Percentiles rank a stretch among this genome's conserved stretches.
phyloP scores from a whole-genome alignment of 2,113 vertebrate species.

The Bubo bubo region DNA sequence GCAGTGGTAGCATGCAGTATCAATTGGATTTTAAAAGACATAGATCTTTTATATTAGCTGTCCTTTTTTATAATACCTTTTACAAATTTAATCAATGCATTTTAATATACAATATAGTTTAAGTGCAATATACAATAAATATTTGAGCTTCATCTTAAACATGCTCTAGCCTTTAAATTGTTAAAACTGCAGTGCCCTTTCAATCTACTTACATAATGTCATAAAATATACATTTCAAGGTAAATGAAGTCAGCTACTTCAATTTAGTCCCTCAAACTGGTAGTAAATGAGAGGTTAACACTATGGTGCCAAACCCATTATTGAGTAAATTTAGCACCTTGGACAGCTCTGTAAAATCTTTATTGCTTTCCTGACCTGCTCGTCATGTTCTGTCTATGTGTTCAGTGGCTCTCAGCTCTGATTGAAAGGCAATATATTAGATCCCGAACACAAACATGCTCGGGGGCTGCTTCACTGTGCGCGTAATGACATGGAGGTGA shows the following conservation, averaged over 20 bases:
- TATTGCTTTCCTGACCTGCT: constrained; percentile 98
- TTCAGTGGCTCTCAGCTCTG: constrained; percentile 91
- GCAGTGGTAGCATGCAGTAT: constrained; percentile 49
- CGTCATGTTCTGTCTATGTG: constrained; percentile 94
- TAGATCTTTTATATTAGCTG: constrained; percentile 81
- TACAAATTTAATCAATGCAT: constrained; percentile 84
- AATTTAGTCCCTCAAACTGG: constrained; percentile 89
- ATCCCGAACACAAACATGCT: constrained; percentile 96
- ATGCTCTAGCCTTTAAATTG: constrained; percentile 83
- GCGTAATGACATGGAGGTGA: constrained; percentile 90
- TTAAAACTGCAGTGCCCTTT: constrained; percentile 83
- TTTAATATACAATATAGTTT: constrained; percentile 84
- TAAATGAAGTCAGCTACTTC: constrained; percentile 87
- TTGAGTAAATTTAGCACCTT: constrained; percentile 99
- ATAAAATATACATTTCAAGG: constrained; percentile 89
- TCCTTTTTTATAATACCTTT: constrained; percentile 82
- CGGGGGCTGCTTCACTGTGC: constrained; percentile 92
- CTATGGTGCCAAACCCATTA: constrained; percentile 96
- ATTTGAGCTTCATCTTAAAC: constrained; percentile 80
- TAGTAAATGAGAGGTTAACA: constrained; percentile 99
- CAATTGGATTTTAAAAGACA: constrained; percentile 76
- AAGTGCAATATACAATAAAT: constrained; percentile 83
- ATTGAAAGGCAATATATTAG: constrained; percentile 99
- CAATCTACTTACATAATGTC: constrained; percentile 88
- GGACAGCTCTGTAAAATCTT: constrained; percentile 98